Evolutionary conservation across 2,113 vertebrate genomes (phyloP).

Genomic region (Apaloderma vittatum): DNA sequence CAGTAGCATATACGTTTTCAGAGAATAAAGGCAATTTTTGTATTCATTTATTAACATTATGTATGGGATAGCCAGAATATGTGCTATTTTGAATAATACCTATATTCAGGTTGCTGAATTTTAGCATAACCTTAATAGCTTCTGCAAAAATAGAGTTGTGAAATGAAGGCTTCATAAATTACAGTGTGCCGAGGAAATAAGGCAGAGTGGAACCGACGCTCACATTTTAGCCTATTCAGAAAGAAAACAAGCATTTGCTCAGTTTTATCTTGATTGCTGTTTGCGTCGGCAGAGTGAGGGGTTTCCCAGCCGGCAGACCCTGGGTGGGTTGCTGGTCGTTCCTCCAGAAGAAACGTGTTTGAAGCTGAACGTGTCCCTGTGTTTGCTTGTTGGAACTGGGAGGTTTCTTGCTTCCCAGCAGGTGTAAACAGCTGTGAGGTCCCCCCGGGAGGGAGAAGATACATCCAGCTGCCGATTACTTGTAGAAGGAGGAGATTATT

Average conservation of each 20-base stretch:
- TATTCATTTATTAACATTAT: background rate
- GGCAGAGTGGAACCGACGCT: background rate
- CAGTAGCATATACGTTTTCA: background rate
- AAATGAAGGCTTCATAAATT: background rate
- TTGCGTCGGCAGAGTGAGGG: background rate
- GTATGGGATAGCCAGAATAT: background rate
- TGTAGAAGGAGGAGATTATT: background rate
- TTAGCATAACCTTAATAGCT: background rate
- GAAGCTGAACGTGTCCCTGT: background rate
- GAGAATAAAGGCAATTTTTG: background rate
- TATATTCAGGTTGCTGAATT: background rate
- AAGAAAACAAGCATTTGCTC: background rate
- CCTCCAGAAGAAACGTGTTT: background rate
- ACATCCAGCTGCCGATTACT: background rate
- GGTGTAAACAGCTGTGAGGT: background rate
- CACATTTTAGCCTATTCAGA: background rate
- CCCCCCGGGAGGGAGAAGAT: background rate
- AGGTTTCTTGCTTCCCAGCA: background rate
- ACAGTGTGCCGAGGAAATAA: background rate
- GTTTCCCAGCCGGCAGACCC: background rate
- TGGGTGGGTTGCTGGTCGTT: background rate
- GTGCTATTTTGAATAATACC: background rate
- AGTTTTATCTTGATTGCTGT: background rate
- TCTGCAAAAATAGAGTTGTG: background rate
- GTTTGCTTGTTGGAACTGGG: background rate